These are phyloP conservation scores for Philotrypesis tridentata DNA, from an alignment of 1,140 invertebrate genomes.

Conservation along the genomic window DNA sequence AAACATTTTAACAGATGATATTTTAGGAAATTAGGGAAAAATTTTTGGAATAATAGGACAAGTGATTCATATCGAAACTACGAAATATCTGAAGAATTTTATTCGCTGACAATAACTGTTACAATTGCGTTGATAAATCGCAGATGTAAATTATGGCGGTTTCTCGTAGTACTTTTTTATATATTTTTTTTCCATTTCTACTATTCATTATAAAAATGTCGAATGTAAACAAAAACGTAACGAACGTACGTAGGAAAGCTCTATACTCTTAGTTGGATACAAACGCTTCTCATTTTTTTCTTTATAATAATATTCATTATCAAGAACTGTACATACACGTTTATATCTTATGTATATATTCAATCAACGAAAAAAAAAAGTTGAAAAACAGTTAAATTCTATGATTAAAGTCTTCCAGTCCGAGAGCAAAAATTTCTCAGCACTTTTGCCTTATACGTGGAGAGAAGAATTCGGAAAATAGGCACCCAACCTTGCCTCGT, in stretches of 20 bases:
- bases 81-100: slow-evolving; percentile 52
- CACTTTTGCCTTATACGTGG: slow-evolving; percentile 8
- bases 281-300: slow-evolving; percentile 41
- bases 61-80: slow-evolving; percentile 30
- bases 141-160: slow-evolving; percentile 49
- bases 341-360: slow-evolving; percentile 48
- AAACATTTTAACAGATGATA: no score
- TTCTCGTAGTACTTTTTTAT: slow-evolving; percentile 30
- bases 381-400: slow-evolving; percentile 47
- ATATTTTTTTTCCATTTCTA: slow-evolving; percentile 43
- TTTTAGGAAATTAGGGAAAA: neutral
- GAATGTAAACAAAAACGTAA: slow-evolving; percentile 53
- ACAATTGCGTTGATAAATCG: slow-evolving; percentile 49
- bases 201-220: slow-evolving; percentile 51
- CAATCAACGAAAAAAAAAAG: slow-evolving; percentile 42
- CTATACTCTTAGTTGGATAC: slow-evolving; percentile 45
- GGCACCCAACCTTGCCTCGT: slow-evolving; percentile 14
- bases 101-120: slow-evolving; percentile 50
- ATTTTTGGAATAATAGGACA: neutral
- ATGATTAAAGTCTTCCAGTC: slow-evolving; percentile 43
- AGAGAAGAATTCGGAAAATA: slow-evolving; percentile 31
- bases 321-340: slow-evolving; percentile 48
- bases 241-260: slow-evolving; percentile 50
- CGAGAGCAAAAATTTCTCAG: slow-evolving; percentile 35
- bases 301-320: slow-evolving; percentile 35